Percentiles rank a stretch among this genome's conserved stretches.
Evolutionary conservation across 2,797 vertebrate species (phyloP).

Genomic region (Zalophus californianus): DNA sequence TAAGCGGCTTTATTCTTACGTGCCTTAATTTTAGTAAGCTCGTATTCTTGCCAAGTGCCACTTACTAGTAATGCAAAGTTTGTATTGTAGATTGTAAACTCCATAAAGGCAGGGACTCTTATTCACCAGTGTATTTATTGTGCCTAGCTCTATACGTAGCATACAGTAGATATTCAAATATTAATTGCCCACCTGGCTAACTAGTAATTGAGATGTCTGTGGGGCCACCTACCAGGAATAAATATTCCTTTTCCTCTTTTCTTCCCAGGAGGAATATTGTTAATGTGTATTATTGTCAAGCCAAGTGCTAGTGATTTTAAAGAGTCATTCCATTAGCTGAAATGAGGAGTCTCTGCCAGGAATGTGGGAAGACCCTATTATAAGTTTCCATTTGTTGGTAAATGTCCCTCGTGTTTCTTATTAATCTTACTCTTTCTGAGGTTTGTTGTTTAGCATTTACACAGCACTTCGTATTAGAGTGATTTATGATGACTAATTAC

Average conservation of each 20-base stretch:
- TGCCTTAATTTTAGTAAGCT: conserved; percentile 44
- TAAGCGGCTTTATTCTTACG: conserved; percentile 10
- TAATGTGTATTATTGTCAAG: conserved; percentile 57
- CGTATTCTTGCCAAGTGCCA: neutral
- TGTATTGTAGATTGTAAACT: conserved; percentile 3
- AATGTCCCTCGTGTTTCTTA: conserved; percentile 44
- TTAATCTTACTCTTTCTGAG: conserved; percentile 58
- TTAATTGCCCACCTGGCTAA: conserved; percentile 58
- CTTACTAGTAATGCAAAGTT: neutral
- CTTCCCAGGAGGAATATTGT: conserved; percentile 49
- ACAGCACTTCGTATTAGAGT: conserved; percentile 57
- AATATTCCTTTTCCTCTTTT: conserved; percentile 27
- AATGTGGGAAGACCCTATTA: conserved; percentile 66
- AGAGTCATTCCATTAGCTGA: conserved; percentile 60
- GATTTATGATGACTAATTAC: conserved; percentile 72
- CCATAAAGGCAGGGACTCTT: neutral
- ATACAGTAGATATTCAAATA: conserved; percentile 39
- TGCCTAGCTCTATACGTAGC: neutral
- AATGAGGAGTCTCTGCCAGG: conserved; percentile 42
- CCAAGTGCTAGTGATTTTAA: conserved; percentile 70
- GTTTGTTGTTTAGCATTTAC: conserved; percentile 66
- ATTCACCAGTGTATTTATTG: neutral
- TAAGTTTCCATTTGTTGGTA: conserved; percentile 72
- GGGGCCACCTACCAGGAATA: conserved; percentile 29
- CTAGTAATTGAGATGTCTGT: conserved; percentile 35